Conservation (phyloP, 2,888 invertebrate genomes). For the Apotomis turbidana region DNA sequence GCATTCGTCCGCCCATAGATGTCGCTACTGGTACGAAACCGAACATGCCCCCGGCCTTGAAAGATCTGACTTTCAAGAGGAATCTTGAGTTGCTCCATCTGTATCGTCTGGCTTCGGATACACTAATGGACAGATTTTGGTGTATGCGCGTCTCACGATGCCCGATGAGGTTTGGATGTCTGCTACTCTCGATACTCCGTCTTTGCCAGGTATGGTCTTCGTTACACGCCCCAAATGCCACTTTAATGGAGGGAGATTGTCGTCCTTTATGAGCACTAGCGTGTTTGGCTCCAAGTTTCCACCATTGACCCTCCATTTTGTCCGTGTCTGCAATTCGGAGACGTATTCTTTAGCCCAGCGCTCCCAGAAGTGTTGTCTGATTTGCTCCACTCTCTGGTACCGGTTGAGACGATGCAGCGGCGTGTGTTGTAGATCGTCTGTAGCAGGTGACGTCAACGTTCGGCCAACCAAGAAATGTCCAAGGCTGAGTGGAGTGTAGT, state of each 20-base stretch:
- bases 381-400: no score
- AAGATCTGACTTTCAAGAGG: conserved; percentile 12
- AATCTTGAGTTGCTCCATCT: conserved; percentile 5
- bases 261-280: not conserved
- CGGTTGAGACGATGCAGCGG: no score
- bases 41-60: conserved; percentile 29
- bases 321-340: no score
- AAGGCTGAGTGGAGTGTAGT: no score
- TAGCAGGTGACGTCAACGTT: no score
- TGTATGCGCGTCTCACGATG: conserved; percentile 13
- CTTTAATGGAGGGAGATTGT: conserved; percentile 11
- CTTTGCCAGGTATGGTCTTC: not conserved
- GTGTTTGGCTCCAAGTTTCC: no score
- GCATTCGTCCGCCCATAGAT: no score
- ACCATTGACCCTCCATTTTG: no score
- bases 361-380: no score
- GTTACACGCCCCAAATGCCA: conserved; percentile 23
- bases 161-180: conserved; percentile 2
- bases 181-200: conserved; percentile 1
- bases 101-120: conserved; percentile 2
- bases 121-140: conserved; percentile 29
- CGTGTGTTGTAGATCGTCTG: no score
- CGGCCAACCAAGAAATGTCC: no score
- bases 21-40: not conserved
- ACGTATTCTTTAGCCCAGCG: no score